Base-by-base conservation (phyloP, 2,113 vertebrate species). In the Cheirogaleus medius region DNA sequence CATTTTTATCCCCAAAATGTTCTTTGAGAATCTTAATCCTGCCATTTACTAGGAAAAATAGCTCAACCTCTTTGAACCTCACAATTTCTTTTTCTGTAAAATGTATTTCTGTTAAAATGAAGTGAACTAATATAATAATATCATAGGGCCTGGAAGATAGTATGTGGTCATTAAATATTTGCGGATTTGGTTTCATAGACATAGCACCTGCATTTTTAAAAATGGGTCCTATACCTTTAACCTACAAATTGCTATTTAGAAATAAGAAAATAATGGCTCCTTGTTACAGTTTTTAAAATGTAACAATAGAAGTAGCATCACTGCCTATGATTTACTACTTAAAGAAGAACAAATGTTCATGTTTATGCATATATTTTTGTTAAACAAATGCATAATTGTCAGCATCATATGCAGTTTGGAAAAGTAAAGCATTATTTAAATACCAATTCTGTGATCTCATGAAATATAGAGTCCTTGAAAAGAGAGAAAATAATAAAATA, bases 351-450 rank as follows among this genome's bases (percentile, higher is more conserved):
- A 90, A 69, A 76, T 71, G 9, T 47, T 83, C 14, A 56, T 64
- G 56, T 52, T 63, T 25, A 83, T 80, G 32, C 25, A 87, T 32
- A 17, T 85, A 58, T 92, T 87, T 95, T 94, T 90, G 68, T 68
- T 68, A 87, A 73, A 86, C 39, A 83, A 34, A 37, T 69, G 20
- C 21, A 73, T 71, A 86, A 64, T 60, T 82, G 34, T 82, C 82
- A 93, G 9, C 11, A 58, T 82, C 42, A 54, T 52, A 60, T 73
- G 1, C 69, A 32, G 6, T 42, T 90, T 89, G 71, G 82, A 91
- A 96, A 95, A 82, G 8, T 69, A 96, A 91, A 91, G 14, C 34
- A 66, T 71, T 89, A 66, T 64, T 64, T 82, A 68, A 77, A 66
- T 94, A 34, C 1, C 9, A 69, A 86, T 93, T 96, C 18, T 92